Conservation (phyloP, 2,888 invertebrate species). For the Drosophila niveifrons region DNA sequence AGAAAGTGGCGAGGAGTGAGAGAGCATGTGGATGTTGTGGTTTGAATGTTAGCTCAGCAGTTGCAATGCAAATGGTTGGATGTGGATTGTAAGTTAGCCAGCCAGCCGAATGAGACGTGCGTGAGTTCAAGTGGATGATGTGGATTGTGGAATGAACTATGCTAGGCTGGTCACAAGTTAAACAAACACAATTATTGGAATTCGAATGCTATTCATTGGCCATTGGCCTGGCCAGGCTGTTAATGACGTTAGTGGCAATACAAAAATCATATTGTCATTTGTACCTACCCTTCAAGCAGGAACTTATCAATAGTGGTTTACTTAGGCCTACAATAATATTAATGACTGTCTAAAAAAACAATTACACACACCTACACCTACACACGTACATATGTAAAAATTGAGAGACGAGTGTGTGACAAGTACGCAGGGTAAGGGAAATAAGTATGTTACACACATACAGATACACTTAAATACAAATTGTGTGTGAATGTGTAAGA, state of each 20-base stretch:
- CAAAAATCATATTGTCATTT: slow-evolving; percentile 22
- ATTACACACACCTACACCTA: slow-evolving; percentile 8
- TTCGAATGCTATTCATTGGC: slow-evolving; percentile 41
- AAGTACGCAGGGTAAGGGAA: not conserved
- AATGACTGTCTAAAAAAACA: slow-evolving; percentile 51
- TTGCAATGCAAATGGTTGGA: not conserved
- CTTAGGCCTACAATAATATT: slow-evolving; percentile 60
- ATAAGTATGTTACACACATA: not conserved
- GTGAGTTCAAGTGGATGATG: not conserved
- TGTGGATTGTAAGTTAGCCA: slow-evolving; percentile 17
- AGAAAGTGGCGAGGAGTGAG: slow-evolving; percentile 27
- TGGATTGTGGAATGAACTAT: slow-evolving; percentile 1
- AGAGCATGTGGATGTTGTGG: slow-evolving; percentile 20
- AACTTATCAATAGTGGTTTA: slow-evolving; percentile 45
- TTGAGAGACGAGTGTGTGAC: not conserved
- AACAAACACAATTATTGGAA: slow-evolving; percentile 49
- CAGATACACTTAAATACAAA: not conserved
- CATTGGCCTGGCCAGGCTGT: not conserved
- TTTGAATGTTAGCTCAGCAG: not conserved
- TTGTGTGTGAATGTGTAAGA: slow-evolving; percentile 16
- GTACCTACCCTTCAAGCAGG: slow-evolving; percentile 38
- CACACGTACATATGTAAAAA: slow-evolving; percentile 23
- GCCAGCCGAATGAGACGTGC: not conserved
- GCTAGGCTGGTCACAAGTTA: slow-evolving; percentile 27
- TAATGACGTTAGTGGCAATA: slow-evolving; percentile 58